Evolutionary conservation across 2,113 vertebrate genomes (phyloP).

Genomic region (Burhinus oedicnemus): DNA sequence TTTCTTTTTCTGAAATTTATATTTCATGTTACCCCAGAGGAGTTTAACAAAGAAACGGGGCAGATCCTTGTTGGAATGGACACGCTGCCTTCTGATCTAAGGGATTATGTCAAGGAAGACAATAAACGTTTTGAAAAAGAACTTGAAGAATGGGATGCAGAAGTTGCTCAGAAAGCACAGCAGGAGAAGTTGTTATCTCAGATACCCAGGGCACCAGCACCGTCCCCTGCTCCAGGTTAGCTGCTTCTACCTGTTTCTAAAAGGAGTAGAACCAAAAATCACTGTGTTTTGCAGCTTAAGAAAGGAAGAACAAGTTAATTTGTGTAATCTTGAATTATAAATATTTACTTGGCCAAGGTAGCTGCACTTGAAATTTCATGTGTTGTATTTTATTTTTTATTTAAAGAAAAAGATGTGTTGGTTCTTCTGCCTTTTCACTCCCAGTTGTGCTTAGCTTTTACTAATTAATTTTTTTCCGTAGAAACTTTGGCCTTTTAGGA

Average conservation of each 20-base stretch:
- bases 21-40: slow-evolving; percentile 79
- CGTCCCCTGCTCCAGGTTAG: slow-evolving; percentile 78
- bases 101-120: slow-evolving; percentile 92
- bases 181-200: slow-evolving; percentile 87
- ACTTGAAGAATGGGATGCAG: slow-evolving; percentile 89
- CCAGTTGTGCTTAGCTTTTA: neutral
- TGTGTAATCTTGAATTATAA: neutral
- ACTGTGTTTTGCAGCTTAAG: neutral
- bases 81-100: slow-evolving; percentile 91
- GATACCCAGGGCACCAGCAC: slow-evolving; percentile 72
- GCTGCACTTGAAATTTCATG: neutral
- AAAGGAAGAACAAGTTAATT: neutral
- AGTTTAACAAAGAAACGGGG: slow-evolving; percentile 94
- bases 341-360: neutral
- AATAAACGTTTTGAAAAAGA: slow-evolving; percentile 93
- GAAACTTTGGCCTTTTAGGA: neutral
- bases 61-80: slow-evolving; percentile 92
- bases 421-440: neutral
- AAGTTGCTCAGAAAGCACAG: slow-evolving; percentile 87
- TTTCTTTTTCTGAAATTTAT: neutral
- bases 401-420: neutral
- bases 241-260: neutral
- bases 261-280: neutral
- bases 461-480: neutral
- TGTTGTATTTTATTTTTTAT: neutral